A percentile compares a stretch with the other conserved stretches of the same genome.
These are phyloP conservation scores for Epinephelus awoara DNA, from an alignment of 2,797 vertebrate species.

Conservation along the genomic window DNA sequence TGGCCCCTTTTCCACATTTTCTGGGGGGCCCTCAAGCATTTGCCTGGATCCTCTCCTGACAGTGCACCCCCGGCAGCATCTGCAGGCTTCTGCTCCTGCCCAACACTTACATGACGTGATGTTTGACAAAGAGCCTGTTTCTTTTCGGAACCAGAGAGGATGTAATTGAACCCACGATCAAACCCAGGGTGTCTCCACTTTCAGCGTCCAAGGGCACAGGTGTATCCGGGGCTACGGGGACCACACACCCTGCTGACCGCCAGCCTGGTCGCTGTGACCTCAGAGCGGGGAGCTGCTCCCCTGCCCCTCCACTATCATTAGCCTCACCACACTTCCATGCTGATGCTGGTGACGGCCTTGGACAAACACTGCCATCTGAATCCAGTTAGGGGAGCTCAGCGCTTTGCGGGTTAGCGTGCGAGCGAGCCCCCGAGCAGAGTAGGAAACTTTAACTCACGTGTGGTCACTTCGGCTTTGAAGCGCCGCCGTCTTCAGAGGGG, in stretches of 20 bases:
- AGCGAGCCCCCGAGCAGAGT: constrained; percentile 66
- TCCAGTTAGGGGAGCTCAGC: constrained; percentile 75
- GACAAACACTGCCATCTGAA: constrained; percentile 84
- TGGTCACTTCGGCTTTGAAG: constrained; percentile 83
- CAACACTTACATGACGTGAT: constrained; percentile 33
- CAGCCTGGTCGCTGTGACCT: constrained; percentile 72
- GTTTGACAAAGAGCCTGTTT: constrained; percentile 49
- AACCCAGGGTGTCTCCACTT: constrained; percentile 68
- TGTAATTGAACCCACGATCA: constrained; percentile 62
- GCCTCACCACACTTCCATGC: constrained; percentile 76
- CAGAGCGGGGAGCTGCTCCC: constrained; percentile 65
- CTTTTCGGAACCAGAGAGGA: constrained; percentile 50
- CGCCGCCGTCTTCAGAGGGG: constrained; percentile 69
- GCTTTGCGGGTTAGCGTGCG: constrained; percentile 74
- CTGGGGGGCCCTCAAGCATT: too few species aligned
- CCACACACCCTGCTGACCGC: constrained; percentile 81
- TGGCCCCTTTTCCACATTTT: too few species aligned
- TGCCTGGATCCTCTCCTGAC: too few species aligned
- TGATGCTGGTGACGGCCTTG: constrained; percentile 77
- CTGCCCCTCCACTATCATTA: constrained; percentile 81
- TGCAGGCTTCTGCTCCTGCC: constrained; percentile 1
- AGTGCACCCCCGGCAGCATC: constrained; percentile 19
- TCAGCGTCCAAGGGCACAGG: constrained; percentile 77
- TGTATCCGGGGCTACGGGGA: constrained; percentile 74
- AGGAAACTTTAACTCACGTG: constrained; percentile 85